Conservation (phyloP, 2,113 vertebrate species). For the Eublepharis macularius region DNA sequence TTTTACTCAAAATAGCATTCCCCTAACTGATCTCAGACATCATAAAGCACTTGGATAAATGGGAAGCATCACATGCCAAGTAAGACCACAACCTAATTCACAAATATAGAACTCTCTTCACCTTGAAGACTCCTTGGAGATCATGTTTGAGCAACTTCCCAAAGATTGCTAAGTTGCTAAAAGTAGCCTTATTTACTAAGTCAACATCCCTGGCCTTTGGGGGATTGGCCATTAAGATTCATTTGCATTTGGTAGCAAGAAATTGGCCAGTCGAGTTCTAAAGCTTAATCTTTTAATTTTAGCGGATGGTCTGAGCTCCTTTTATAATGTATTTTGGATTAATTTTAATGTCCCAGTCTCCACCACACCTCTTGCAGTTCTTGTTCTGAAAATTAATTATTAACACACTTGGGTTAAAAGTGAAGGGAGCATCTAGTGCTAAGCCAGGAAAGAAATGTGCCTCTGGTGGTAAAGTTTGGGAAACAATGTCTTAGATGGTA, state of each 20-base stretch:
- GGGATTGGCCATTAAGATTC: not conserved
- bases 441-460: not conserved
- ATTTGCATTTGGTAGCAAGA: no score
- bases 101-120: not conserved
- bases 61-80: no score
- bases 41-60: not conserved
- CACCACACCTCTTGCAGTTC: no score
- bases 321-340: no score
- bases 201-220: not conserved
- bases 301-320: no score
- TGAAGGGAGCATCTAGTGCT: not conserved
- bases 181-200: not conserved
- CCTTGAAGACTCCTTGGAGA: not conserved
- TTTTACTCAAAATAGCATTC: not conserved
- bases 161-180: not conserved
- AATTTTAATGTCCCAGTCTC: no score
- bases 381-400: no score
- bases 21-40: not conserved
- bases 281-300: no score
- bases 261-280: no score
- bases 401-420: no score
- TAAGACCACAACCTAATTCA: not conserved
- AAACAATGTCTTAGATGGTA: not conserved
- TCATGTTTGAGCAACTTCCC: not conserved
- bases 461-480: not conserved